A percentile compares a stretch with the other conserved stretches of the same genome.
Evolutionary conservation across 2,888 invertebrate genomes (phyloP).

Genomic region (Pyrrhosoma nymphula): DNA sequence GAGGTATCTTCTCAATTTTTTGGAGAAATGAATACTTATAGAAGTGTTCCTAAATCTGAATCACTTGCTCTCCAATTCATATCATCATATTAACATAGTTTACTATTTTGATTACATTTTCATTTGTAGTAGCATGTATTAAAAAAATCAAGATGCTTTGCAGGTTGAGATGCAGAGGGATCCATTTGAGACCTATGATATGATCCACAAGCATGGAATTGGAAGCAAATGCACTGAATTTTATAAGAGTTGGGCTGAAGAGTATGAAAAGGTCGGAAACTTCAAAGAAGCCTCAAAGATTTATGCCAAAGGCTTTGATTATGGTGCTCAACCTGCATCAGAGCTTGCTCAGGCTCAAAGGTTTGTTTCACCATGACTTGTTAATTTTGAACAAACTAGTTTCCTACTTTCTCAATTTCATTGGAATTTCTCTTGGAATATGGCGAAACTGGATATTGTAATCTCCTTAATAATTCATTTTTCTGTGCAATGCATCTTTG

Average conservation of each 20-base stretch:
- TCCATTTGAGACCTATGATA: constrained; percentile 86
- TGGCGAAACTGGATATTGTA: too few species aligned
- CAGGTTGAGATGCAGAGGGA: constrained; percentile 89
- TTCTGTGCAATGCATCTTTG: too few species aligned
- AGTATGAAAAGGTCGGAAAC: constrained; percentile 90
- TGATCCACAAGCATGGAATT: constrained; percentile 88
- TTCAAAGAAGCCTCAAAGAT: constrained; percentile 91
- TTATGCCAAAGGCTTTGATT: constrained; percentile 87
- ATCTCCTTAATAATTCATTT: too few species aligned
- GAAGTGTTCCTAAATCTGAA: too few species aligned
- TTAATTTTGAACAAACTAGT: constrained; percentile 69
- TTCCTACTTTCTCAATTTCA: constrained; percentile 72
- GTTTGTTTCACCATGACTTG: constrained; percentile 78
- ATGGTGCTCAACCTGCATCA: constrained; percentile 89
- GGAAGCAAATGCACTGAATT: constrained; percentile 91
- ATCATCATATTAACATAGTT: too few species aligned
- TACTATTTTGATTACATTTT: too few species aligned
- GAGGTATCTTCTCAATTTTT: too few species aligned
- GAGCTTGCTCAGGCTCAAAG: constrained; percentile 87
- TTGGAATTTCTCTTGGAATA: too few species aligned
- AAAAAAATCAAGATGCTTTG: constrained; percentile 72
- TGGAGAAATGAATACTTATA: too few species aligned
- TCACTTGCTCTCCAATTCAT: too few species aligned
- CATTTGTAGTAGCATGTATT: too few species aligned
- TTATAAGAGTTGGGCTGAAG: constrained; percentile 94